Evolutionary conservation across 2,113 vertebrate genomes (phyloP).

Genomic region (Hydropotes inermis): DNA sequence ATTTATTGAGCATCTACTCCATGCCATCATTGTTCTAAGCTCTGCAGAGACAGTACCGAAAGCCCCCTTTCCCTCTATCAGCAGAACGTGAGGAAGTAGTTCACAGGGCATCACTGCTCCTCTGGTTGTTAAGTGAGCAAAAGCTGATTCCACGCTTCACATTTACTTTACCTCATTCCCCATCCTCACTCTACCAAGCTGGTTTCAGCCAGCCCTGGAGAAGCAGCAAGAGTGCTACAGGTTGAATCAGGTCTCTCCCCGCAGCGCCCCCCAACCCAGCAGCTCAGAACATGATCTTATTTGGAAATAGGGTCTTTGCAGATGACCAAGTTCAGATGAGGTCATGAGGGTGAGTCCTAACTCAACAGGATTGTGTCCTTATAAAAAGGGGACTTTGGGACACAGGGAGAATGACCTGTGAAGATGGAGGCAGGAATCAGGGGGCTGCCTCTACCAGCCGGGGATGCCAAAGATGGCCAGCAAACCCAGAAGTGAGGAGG

Average conservation of each 20-base stretch:
- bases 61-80: neutral
- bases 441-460: neutral
- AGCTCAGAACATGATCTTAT: neutral
- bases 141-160: neutral
- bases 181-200: too few species aligned
- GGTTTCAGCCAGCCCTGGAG: neutral
- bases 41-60: neutral
- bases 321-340: neutral
- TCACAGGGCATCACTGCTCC: too few species aligned
- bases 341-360: neutral
- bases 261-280: neutral
- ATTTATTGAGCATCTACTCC: neutral
- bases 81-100: neutral
- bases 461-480: neutral
- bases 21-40: neutral
- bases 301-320: neutral
- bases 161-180: neutral
- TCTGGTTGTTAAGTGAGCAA: neutral
- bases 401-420: neutral
- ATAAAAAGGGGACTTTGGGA: neutral
- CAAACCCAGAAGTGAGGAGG: neutral
- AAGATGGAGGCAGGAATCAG: neutral
- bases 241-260: neutral
- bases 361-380: neutral
- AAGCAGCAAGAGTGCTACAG: neutral